A percentile compares a stretch with the other conserved stretches of the same genome.
Conservation (phyloP, 1,140 invertebrate species). For the Scylla paramamosain region DNA sequence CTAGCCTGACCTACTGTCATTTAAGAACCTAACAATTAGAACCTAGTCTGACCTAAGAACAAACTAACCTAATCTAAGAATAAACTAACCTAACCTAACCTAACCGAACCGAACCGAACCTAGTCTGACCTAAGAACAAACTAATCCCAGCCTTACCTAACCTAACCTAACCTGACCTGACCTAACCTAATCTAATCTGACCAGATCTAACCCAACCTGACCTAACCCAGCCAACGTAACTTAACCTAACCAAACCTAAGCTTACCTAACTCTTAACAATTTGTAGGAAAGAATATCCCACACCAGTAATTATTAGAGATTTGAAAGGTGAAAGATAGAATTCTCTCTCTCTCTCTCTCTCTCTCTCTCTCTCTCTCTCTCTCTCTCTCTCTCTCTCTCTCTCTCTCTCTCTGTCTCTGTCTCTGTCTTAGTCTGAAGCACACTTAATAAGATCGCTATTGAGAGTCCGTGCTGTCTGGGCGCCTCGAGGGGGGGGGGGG, state of each 20-base stretch:
- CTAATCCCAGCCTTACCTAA: no score
- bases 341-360: no score
- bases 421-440: background rate
- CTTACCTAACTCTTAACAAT: no score
- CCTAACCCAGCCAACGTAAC: background rate
- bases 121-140: no score
- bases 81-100: background rate
- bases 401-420: background rate
- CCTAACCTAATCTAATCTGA: background rate
- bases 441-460: constrained; percentile 7
- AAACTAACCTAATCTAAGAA: no score
- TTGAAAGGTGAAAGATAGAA: no score
- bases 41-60: background rate
- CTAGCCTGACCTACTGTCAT: no score
- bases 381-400: constrained; percentile 9
- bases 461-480: constrained; percentile 8
- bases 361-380: constrained; percentile 12
- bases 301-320: no score
- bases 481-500: background rate
- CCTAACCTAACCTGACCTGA: background rate
- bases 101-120: background rate
- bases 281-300: no score
- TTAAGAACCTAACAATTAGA: no score
- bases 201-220: background rate
- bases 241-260: no score